A percentile compares a stretch with the other conserved stretches of the same genome.
Evolutionary conservation across 2,888 invertebrate genomes (phyloP).

Genomic region (Eurytoma adleriae): DNA sequence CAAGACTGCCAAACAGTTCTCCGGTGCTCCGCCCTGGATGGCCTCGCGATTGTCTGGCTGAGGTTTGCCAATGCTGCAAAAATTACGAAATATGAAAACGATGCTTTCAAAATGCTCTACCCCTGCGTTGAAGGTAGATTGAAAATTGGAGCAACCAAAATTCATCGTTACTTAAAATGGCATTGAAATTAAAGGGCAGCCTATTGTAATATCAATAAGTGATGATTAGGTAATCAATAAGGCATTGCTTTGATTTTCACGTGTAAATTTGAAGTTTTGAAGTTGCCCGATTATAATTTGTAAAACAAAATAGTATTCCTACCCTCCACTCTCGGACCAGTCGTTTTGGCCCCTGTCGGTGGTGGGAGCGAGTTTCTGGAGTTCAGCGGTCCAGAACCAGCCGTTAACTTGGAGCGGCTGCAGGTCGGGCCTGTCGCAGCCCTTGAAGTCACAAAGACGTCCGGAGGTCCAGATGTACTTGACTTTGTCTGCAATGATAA

Average conservation of each 20-base stretch:
- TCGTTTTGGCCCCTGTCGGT: slow-evolving; percentile 90
- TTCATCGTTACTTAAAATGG: too few species aligned
- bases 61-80: slow-evolving; percentile 83
- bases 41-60: slow-evolving; percentile 93
- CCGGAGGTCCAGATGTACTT: slow-evolving; percentile 96
- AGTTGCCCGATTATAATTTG: not conserved
- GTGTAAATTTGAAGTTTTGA: not conserved
- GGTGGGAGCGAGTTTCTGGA: slow-evolving; percentile 90
- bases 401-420: slow-evolving; percentile 89
- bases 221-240: too few species aligned
- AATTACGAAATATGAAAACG: too few species aligned
- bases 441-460: slow-evolving; percentile 92
- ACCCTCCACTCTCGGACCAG: slow-evolving; percentile 91
- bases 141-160: too few species aligned
- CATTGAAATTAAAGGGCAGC: too few species aligned
- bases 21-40: slow-evolving; percentile 88
- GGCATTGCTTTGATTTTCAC: too few species aligned
- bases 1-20: slow-evolving; percentile 90
- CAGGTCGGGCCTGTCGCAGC: slow-evolving; percentile 90
- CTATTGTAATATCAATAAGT: too few species aligned
- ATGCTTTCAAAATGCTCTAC: too few species aligned
- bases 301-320: slow-evolving; percentile 51
- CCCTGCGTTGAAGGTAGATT: too few species aligned
- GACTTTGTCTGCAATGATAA: slow-evolving; percentile 78
- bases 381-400: slow-evolving; percentile 95